A percentile compares a stretch with the other conserved stretches of the same genome.
These are phyloP conservation scores for Melanerpes formicivorus DNA, from an alignment of 2,113 vertebrate genomes.

Conservation along the genomic window DNA sequence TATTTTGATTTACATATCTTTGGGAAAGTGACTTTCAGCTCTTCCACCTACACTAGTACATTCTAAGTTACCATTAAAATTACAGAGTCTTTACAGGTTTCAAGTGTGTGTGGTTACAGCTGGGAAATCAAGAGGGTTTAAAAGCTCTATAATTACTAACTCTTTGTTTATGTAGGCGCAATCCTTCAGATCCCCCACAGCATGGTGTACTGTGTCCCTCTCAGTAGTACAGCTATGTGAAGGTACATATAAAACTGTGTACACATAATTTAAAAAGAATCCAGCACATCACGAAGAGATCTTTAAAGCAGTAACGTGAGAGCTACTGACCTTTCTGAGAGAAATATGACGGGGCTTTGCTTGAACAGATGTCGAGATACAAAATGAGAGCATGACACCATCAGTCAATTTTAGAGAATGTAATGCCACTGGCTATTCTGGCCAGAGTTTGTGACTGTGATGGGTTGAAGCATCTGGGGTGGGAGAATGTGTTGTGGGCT, in stretches of 20 bases:
- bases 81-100: not conserved
- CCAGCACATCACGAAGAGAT: constrained; percentile 53
- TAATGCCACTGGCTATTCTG: not conserved
- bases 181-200: constrained; percentile 29
- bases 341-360: constrained; percentile 71
- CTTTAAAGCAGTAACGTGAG: constrained; percentile 69
- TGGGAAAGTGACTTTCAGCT: not conserved
- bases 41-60: not conserved
- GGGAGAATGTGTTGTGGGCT: not conserved
- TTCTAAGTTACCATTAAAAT: constrained; percentile 4
- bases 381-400: constrained; percentile 61
- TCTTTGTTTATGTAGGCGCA: constrained; percentile 57
- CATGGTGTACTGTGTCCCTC: constrained; percentile 51
- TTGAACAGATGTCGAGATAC: constrained; percentile 69
- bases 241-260: not conserved
- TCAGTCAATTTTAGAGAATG: constrained; percentile 70
- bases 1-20: not conserved
- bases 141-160: constrained; percentile 39
- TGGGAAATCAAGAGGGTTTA: constrained; percentile 1
- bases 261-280: constrained; percentile 37
- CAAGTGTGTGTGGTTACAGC: not conserved
- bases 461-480: constrained; percentile 31
- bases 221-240: not conserved
- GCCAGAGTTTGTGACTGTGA: constrained; percentile 64
- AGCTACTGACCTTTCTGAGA: constrained; percentile 80